Conservation (phyloP, 2,797 vertebrate genomes). For the Ctenopoma kingsleyae region DNA sequence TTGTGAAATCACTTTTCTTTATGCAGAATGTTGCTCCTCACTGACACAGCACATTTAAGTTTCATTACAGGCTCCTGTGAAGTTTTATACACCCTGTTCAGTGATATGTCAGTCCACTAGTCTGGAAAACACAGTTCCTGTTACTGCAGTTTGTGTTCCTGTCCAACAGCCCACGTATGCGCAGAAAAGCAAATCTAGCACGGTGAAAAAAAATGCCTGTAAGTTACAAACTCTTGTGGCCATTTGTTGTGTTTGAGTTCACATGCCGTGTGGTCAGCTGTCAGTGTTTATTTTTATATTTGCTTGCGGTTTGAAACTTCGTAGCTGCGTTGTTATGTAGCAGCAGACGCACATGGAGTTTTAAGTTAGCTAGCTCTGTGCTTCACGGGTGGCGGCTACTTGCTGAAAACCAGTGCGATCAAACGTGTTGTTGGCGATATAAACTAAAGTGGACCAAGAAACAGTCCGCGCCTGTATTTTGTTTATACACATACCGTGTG, state of each 20-base stretch:
- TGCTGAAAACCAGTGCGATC: conserved; percentile 18
- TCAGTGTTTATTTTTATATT: not conserved
- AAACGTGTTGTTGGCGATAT: not conserved
- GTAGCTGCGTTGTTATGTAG: conserved; percentile 10
- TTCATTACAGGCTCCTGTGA: too few relatives aligned
- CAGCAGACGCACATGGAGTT: conserved; percentile 33
- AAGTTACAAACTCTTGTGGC: conserved; percentile 52
- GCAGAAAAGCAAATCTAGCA: conserved; percentile 32
- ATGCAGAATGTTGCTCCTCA: not conserved
- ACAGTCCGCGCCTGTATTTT: not conserved
- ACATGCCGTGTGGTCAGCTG: not conserved
- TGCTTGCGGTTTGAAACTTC: not conserved
- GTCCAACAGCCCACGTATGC: conserved; percentile 35
- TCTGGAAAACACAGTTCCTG: not conserved
- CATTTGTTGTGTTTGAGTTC: not conserved
- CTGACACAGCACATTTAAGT: not conserved
- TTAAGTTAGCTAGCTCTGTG: conserved; percentile 38
- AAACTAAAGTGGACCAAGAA: not conserved
- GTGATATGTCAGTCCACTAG: too few relatives aligned
- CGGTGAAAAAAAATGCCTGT: conserved; percentile 79
- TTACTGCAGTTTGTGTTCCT: conserved; percentile 1
- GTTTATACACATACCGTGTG: not conserved
- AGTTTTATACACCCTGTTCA: too few relatives aligned
- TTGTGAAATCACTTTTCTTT: too few relatives aligned
- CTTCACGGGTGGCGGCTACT: conserved; percentile 40